Conservation (phyloP, 2,797 vertebrate species). For the Geotrypetes seraphini region DNA sequence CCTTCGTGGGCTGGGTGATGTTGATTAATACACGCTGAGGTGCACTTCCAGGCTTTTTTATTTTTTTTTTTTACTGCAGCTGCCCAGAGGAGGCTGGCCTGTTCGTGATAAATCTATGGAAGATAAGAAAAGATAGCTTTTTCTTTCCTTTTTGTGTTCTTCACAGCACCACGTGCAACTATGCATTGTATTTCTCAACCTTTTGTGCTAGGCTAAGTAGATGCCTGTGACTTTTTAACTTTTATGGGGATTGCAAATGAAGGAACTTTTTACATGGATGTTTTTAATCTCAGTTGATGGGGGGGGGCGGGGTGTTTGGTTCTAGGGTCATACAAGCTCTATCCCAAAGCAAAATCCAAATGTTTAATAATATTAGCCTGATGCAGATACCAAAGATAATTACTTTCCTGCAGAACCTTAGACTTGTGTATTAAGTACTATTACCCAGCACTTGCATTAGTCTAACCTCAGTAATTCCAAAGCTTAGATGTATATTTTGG, state of each 20-base stretch:
- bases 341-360: slow-evolving; percentile 99
- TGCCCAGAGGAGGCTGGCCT: slow-evolving; percentile 72
- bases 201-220: slow-evolving; percentile 75
- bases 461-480: slow-evolving; percentile 99
- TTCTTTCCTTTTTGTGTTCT: slow-evolving; percentile 48
- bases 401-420: slow-evolving; percentile 84
- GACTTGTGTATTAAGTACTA: slow-evolving; percentile 96
- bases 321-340: slow-evolving; percentile 90
- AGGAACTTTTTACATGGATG: slow-evolving; percentile 70
- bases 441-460: slow-evolving; percentile 97
- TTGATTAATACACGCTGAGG: slow-evolving; percentile 77
- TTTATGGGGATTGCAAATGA: slow-evolving; percentile 53
- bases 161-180: slow-evolving; percentile 88
- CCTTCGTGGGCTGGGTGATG: slow-evolving; percentile 73
- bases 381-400: slow-evolving; percentile 99
- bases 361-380: slow-evolving; percentile 97
- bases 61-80: slow-evolving; percentile 43
- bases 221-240: slow-evolving; percentile 88
- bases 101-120: slow-evolving; percentile 47
- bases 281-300: slow-evolving; percentile 69
- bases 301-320: slow-evolving; percentile 63
- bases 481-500: slow-evolving; percentile 99
- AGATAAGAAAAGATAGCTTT: too few species aligned
- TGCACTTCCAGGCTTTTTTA: slow-evolving; percentile 66
- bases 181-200: slow-evolving; percentile 92